Base-by-base conservation (phyloP, 2,113 vertebrate species). In the Amphiprion percula region DNA sequence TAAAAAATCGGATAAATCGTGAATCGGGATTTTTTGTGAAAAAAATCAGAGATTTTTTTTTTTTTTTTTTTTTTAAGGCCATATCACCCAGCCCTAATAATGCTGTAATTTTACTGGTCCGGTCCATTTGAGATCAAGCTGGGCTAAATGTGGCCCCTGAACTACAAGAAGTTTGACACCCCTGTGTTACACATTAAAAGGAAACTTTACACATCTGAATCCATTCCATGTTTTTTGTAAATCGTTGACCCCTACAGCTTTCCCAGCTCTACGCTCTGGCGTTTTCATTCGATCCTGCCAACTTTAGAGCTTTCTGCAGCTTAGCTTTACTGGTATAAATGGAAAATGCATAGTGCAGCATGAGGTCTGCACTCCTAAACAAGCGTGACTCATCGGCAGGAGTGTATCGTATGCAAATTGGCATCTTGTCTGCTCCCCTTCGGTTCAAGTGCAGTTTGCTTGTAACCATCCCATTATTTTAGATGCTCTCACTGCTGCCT, bases 381-480 rank as follows among this genome's bases (percentile, higher is more conserved):
- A 62, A 52, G 49, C 14, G 19, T 11, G 74, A 81, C 70, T 74
- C 69, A 75, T 71, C 65, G 16, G 59, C 50, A 63, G 60, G 26
- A 41, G 41, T 1, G 69, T 26, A 66, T 71, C 16, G 5, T 68
- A 75, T 68, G 79, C 61, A 82, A 77, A 80, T 39, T 12, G 19
- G 5, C 12, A 62, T 28, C 67, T 70, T 17, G 60, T 47, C 58
- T 16, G 50, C 50, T 77, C 72, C 37, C 15, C 30, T 74, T 77
- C 30, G 33, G 68, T 69, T 82, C 67, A 37, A 67, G 59, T 37
- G 70, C 49, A 63, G 63, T 80, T 75, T 78, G 65, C 80, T 74
- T 78, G 53, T 9, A 56, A 44, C 33, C 9, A 46, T 52, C 24
- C 60, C 59, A 15, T 70, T 61, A 69, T 61, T 70, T 56, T 28